Evolutionary conservation across 2,888 invertebrate genomes (phyloP), one percentile per base, ranked within the genome.

Genomic region (Drosophila nr. perissopoda): DNA sequence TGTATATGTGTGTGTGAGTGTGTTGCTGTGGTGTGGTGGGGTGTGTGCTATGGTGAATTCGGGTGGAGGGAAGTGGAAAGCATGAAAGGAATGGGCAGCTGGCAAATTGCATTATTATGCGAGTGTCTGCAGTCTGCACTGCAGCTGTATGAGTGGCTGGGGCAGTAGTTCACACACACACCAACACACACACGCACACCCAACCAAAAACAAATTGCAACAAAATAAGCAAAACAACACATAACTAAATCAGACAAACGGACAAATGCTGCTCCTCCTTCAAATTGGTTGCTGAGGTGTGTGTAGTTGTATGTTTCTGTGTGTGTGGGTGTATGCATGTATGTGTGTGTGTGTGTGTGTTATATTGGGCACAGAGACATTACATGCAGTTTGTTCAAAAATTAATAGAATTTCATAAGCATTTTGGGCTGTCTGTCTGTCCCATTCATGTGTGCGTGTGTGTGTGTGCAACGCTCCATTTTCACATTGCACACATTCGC

Each of bases 41-140:
- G 25, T 64, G 40, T 49, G 40, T 21, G 27, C 57, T 68, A 18
- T 25, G 42, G 57, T 57, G 57, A 57, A 45, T 31, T 33, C 56
- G 18, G 29, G 27, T 27, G 51, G 58, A n/a, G 38, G 60, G 60
- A 31, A 36, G 45, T 31, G 42, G 49, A 49, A 57, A 34, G 56
- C n/a, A 27, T 54, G 8, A 56, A 56, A 38, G 33, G 59, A 53
- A 61, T 64, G 73, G 83, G 86, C 86, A 88, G 89, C 82, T 84
- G 90, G 90, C 91, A 90, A 91, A 91, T 91, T 91, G 91, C 90
- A 91, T 91, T 91, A 91, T 91, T 91, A 91, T 90, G 90, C 91
- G 86, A 91, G 90, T 91, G 91, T 91, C 91, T 91, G 91, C 91
- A 91, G 90, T 90, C 91, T 91, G 90, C 83, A 91, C 77, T 89